These are phyloP conservation scores for Acromyrmex heyeri DNA, from an alignment of 1,140 invertebrate genomes.

Conservation along the genomic window DNA sequence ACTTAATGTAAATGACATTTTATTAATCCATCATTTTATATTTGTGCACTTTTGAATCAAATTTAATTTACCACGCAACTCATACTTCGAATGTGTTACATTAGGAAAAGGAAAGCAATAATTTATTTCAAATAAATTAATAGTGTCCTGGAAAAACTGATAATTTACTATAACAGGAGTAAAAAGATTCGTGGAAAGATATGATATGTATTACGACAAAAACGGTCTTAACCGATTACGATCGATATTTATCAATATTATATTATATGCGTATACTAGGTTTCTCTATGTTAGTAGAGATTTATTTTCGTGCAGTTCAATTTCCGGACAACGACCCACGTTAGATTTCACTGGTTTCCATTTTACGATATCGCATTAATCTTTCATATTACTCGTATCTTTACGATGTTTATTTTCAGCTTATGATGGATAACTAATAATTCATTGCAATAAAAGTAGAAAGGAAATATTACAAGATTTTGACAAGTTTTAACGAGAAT, in stretches of 20 bases:
- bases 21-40: conserved; percentile 7
- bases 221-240: background rate
- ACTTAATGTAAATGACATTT: background rate
- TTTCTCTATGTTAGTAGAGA: conserved; percentile 9
- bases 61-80: conserved; percentile 7
- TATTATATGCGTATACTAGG: conserved; percentile 12
- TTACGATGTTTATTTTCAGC: background rate
- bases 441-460: background rate
- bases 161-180: background rate
- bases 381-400: conserved; percentile 14
- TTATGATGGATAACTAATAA: conserved; percentile 24
- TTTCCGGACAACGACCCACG: conserved; percentile 53
- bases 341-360: conserved; percentile 9
- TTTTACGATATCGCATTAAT: conserved; percentile 43
- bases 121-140: conserved; percentile 3
- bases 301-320: conserved; percentile 51
- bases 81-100: background rate
- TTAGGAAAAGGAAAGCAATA: background rate
- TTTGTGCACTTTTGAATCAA: background rate
- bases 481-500: background rate
- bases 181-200: conserved; percentile 11
- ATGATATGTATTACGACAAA: background rate
- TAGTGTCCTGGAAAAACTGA: background rate
- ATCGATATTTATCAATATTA: conserved; percentile 50
- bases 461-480: background rate